These are phyloP conservation scores for Eutrigla gurnardus DNA, from an alignment of 2,797 vertebrate genomes.

Conservation along the genomic window DNA sequence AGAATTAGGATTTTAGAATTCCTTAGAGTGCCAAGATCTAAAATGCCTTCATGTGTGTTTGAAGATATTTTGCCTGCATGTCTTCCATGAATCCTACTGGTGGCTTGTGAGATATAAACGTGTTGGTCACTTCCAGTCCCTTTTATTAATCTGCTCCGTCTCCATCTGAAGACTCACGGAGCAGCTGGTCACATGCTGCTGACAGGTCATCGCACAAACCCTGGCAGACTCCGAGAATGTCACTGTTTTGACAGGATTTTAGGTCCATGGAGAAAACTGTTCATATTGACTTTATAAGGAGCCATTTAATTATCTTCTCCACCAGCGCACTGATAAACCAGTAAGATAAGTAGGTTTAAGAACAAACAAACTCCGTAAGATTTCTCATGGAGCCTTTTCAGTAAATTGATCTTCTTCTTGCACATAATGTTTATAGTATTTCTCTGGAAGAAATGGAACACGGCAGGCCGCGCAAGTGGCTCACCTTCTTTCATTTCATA, in stretches of 20 bases:
- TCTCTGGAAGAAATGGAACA: not conserved
- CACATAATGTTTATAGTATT: not conserved
- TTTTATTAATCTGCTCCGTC: constrained; percentile 24
- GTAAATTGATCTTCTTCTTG: not conserved
- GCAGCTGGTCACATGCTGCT: constrained; percentile 15
- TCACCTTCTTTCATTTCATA: not conserved
- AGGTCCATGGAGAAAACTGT: not conserved
- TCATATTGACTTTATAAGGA: constrained; percentile 14
- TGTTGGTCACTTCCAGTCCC: constrained; percentile 29
- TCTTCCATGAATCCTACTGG: not conserved
- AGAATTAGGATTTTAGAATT: not conserved
- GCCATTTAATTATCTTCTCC: not conserved
- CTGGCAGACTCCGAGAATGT: constrained; percentile 7
- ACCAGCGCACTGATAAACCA: not conserved
- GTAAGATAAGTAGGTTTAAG: not conserved
- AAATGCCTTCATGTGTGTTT: not conserved
- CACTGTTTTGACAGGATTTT: not conserved
- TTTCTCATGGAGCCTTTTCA: not conserved
- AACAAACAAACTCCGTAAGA: constrained; percentile 8
- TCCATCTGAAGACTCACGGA: constrained; percentile 17
- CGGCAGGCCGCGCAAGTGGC: not conserved
- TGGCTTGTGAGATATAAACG: constrained; percentile 11
- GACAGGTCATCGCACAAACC: not conserved
- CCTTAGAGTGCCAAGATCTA: not conserved
- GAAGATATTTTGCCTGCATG: not conserved